phyloP scores from a whole-genome alignment of 1,140 invertebrate species.

The Hestina assimilis region DNA sequence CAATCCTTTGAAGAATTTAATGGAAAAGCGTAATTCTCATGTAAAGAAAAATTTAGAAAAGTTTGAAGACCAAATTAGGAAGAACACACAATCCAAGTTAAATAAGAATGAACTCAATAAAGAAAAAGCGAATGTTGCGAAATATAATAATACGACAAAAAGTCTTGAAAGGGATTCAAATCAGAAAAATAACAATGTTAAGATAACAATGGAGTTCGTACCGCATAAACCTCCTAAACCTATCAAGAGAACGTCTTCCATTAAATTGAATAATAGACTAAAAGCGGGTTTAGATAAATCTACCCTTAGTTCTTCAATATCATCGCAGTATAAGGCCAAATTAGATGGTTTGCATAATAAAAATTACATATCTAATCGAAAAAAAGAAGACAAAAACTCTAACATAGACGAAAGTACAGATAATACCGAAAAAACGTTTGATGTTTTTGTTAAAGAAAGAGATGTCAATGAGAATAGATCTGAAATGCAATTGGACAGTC shows the following conservation, averaged over 20 bases:
- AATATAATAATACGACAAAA: constrained; percentile 71
- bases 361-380: constrained; percentile 62
- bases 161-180: constrained; percentile 79
- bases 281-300: constrained; percentile 68
- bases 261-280: constrained; percentile 72
- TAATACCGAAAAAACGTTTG: constrained; percentile 76
- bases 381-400: constrained; percentile 61
- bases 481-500: constrained; percentile 79
- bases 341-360: constrained; percentile 74
- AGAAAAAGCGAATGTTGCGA: constrained; percentile 64
- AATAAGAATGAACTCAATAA: constrained; percentile 76
- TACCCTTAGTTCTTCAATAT: constrained; percentile 69
- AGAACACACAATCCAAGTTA: constrained; percentile 74
- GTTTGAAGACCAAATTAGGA: constrained; percentile 75
- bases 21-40: constrained; percentile 74
- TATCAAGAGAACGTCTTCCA: constrained; percentile 72
- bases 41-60: constrained; percentile 77
- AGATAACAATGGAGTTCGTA: constrained; percentile 79
- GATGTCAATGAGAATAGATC: constrained; percentile 80
- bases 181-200: constrained; percentile 75
- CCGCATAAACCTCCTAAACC: constrained; percentile 80
- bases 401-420: constrained; percentile 54
- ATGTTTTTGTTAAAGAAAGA: constrained; percentile 80
- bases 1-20: constrained; percentile 68
- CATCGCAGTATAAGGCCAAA: constrained; percentile 74